Conservation (phyloP, 2,888 invertebrate genomes). For the Cylindroiulus punctatus region DNA sequence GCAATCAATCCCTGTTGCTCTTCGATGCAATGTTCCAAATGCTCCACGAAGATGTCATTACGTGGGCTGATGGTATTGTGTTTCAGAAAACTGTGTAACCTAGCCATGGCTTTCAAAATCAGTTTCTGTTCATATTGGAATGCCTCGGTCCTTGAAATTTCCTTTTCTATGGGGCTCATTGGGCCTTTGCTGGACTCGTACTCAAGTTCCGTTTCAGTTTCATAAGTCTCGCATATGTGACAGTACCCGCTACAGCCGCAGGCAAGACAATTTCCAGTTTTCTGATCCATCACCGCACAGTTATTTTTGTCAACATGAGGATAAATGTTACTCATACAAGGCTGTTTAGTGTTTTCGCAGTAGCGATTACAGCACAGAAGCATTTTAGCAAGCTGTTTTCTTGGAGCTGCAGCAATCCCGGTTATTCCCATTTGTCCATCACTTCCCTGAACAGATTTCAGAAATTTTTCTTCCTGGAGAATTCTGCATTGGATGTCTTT, state of each 20-base stretch:
- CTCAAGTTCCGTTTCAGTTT: not conserved
- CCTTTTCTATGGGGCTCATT: no score
- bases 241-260: not conserved
- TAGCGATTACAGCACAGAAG: not conserved
- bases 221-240: not conserved
- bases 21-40: not conserved
- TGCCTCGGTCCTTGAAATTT: not conserved
- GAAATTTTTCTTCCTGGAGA: not conserved
- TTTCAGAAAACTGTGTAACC: not conserved
- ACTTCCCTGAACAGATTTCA: not conserved
- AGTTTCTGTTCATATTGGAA: not conserved
- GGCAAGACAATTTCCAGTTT: not conserved
- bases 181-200: not conserved
- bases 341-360: not conserved
- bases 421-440: not conserved
- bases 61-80: not conserved
- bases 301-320: not conserved
- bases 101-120: not conserved
- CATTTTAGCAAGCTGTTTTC: not conserved
- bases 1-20: not conserved
- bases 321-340: not conserved
- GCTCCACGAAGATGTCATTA: not conserved
- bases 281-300: not conserved
- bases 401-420: not conserved
- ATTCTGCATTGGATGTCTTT: conserved; percentile 5